Base-by-base conservation (phyloP, 2,113 vertebrate genomes). In the Sebastes fasciatus region DNA sequence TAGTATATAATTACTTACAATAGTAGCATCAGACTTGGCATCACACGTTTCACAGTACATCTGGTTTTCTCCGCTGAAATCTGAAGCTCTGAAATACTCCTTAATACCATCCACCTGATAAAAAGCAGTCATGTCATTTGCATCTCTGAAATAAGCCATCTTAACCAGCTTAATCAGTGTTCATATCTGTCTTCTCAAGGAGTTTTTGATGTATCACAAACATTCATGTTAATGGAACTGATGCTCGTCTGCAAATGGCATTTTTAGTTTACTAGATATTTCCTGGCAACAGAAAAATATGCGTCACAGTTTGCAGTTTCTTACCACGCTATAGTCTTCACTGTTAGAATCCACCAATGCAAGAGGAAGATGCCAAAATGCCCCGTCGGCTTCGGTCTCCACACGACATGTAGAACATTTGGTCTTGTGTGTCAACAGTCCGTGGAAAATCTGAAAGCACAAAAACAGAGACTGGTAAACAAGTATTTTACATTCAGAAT, bases 11-110 rank as follows among this genome's bases (percentile, higher is more conserved):
- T 34, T 34, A 93, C 95, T 94, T 57, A 96, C 95, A 48, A 54
- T 62, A 21, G 83, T 75, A 11, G 90, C 82, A 54, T 95, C 84
- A 51, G 73, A 61, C 90, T 94, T 95, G 17, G 2, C 16, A 1
- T 85, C 82, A 82, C 95, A 95, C 0, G 0, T 0, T 0, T 94
- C 90, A 83, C 95, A 96, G 64, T 93, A 94, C 71, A 95, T 61
- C 91, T 93, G 94, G 83, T 96, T 84, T 2, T 92, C 85, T 85
- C 92, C 91, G 1, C 19, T 66, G n/a, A 95, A 63, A 7, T 0
- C 0, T 1, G 70, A 77, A 3, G 6, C 0, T 45, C 11, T 11
- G 73, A 94, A 94, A 85, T 90, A 92, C 2, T 43, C 19, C 0
- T 87, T 0, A 1, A 94, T 72, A 14, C 91, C 88, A 0, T 88